Percentiles rank a stretch among this genome's conserved stretches.
phyloP scores from a whole-genome alignment of 2,888 invertebrate genomes.

The Exephanes ischioxanthus region DNA sequence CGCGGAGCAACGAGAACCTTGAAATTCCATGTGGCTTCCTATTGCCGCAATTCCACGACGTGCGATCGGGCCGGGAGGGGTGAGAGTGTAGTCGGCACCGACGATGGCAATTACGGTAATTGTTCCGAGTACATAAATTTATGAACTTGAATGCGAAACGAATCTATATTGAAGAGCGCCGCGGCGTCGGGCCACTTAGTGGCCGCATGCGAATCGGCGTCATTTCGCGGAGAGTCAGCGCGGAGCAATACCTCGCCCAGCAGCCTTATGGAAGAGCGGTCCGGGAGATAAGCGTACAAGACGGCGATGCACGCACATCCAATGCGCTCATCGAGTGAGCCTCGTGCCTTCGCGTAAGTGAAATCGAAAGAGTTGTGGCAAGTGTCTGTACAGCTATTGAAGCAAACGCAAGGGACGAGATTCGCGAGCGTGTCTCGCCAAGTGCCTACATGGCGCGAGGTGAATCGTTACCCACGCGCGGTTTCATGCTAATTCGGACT shows the following conservation, averaged over 20 bases:
- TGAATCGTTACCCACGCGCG: constrained; percentile 36
- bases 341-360: constrained; percentile 21
- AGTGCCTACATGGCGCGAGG: constrained; percentile 38
- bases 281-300: constrained; percentile 45
- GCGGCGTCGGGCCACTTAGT: constrained; percentile 61
- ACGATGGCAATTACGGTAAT: constrained; percentile 71
- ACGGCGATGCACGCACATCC: constrained; percentile 13
- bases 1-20: constrained; percentile 52
- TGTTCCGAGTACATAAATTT: constrained; percentile 72
- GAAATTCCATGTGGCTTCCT: constrained; percentile 60
- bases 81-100: constrained; percentile 7
- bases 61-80: constrained; percentile 7
- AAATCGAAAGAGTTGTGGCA: constrained; percentile 42
- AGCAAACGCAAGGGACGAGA: not conserved
- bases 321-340: not conserved
- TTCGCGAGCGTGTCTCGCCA: constrained; percentile 31
- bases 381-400: not conserved
- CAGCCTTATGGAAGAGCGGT: constrained; percentile 28
- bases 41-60: constrained; percentile 56
- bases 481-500: constrained; percentile 53
- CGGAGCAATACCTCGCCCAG: constrained; percentile 1
- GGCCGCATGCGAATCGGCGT: constrained; percentile 68
- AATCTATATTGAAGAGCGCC: constrained; percentile 68
- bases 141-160: constrained; percentile 71
- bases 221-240: constrained; percentile 58